Evolutionary conservation across 2,797 vertebrate genomes (phyloP).

Genomic region (Cetoscarus ocellatus): DNA sequence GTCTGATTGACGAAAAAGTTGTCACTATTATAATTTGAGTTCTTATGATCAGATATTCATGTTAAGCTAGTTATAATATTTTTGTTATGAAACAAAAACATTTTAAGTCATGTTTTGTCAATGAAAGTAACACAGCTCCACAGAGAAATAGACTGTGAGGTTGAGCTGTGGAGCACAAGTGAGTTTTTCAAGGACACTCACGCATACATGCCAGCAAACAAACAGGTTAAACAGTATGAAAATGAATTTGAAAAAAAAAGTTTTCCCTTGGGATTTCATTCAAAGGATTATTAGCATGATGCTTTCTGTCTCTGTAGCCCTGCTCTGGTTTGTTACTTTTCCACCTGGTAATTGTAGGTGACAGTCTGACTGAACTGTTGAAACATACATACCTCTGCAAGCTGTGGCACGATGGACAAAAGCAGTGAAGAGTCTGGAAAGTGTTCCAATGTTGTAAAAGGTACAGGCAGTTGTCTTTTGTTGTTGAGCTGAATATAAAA

Average conservation of each 20-base stretch:
- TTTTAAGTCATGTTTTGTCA: too few species aligned
- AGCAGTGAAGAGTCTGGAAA: background rate
- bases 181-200: constrained; percentile 1
- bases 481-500: background rate
- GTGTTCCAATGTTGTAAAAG: background rate
- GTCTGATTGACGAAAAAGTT: too few species aligned
- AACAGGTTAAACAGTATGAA: background rate
- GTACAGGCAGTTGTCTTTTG: constrained; percentile 14
- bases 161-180: background rate
- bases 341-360: constrained; percentile 13
- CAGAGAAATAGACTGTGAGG: too few species aligned
- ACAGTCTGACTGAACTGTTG: constrained; percentile 37
- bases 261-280: background rate
- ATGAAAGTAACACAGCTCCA: too few species aligned
- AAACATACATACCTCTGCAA: constrained; percentile 67
- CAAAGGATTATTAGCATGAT: background rate
- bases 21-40: too few species aligned
- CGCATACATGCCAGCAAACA: background rate
- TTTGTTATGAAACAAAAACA: too few species aligned
- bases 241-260: background rate
- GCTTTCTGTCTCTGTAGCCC: background rate
- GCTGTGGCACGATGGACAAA: constrained; percentile 54
- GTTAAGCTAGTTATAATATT: too few species aligned
- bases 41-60: too few species aligned
- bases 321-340: constrained; percentile 7